Evolutionary conservation across 2,888 invertebrate species (phyloP), one percentile per base, ranked within the genome.

Genomic region (Nomada fabriciana): DNA sequence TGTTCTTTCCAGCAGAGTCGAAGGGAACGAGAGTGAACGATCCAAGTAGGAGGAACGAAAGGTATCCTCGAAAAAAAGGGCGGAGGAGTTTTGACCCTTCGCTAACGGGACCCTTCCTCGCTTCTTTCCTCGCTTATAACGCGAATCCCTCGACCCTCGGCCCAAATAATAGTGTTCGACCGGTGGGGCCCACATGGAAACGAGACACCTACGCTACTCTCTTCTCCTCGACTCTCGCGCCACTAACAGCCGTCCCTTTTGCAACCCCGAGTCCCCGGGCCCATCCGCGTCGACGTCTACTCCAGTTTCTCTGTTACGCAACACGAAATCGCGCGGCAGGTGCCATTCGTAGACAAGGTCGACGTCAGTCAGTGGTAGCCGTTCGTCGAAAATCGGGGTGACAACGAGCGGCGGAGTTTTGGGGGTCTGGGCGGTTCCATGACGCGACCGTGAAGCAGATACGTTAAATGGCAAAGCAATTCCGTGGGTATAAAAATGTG

Each of bases 51-150:
- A 82, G 79, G 82, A 75, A 83, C 86, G 82, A 83, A 81, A 84
- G 84, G 87, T 84, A 86, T 89, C 88, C 82, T 82, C 85, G 83
- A 81, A 88, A 88, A 71, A 88, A 86, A 70, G 87, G 90, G 89
- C 88, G 91, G 89, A 90, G 89, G 89, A 91, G 90, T 91, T 92
- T 91, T 93, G 92, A 92, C 91, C 92, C 93, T 91, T 85, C 88
- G 91, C 92, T 93, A 93, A 93, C 93, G 93, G 93, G 93, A 93
- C 91, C 92, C 91, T 91, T 92, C 92, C 86, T 91, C 92, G 91
- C 92, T 92, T 91, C 89, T 87, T 90, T 89, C 36, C 90, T 92
- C 89, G 89, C 89, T 91, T 89, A 87, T 91, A 92, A 92, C 90
- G 90, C 91, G 89, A 91, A 91, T 91, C 90, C 91, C 79, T 90